Conservation (phyloP, 2,113 vertebrate genomes). For the Plestiodon gilberti region DNA sequence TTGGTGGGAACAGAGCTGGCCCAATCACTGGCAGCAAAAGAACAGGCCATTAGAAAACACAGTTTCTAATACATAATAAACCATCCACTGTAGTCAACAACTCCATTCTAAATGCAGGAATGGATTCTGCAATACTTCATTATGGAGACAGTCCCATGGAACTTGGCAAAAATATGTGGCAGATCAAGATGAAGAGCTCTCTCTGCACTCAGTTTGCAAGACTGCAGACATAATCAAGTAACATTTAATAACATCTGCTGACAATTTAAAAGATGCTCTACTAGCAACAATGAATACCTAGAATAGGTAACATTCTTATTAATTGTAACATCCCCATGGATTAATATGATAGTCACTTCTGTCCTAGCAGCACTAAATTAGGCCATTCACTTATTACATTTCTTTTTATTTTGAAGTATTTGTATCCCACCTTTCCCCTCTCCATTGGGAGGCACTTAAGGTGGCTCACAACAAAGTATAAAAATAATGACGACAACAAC, state of each 20-base stretch:
- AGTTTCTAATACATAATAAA: conserved; percentile 14
- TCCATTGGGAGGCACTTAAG: no score
- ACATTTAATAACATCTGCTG: background rate
- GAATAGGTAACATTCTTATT: background rate
- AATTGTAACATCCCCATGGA: background rate
- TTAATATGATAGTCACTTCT: background rate
- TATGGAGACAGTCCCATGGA: background rate
- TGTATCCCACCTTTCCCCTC: no score
- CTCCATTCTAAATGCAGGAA: background rate
- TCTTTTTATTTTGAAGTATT: no score
- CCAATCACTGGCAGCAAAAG: conserved; percentile 34
- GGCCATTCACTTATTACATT: background rate
- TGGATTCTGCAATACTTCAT: background rate
- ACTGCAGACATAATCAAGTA: background rate
- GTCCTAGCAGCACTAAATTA: background rate
- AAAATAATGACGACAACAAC: no score
- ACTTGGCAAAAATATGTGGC: background rate
- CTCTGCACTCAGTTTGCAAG: background rate
- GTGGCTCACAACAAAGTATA: no score
- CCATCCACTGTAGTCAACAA: background rate
- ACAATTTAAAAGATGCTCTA: background rate
- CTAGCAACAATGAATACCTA: background rate
- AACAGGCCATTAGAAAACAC: conserved; percentile 16
- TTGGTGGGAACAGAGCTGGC: conserved; percentile 27
- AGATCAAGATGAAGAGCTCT: background rate